Percentiles rank a stretch among this genome's conserved stretches.
Evolutionary conservation across 2,113 vertebrate species (phyloP).

Genomic region (Sakesphorus luctuosus): DNA sequence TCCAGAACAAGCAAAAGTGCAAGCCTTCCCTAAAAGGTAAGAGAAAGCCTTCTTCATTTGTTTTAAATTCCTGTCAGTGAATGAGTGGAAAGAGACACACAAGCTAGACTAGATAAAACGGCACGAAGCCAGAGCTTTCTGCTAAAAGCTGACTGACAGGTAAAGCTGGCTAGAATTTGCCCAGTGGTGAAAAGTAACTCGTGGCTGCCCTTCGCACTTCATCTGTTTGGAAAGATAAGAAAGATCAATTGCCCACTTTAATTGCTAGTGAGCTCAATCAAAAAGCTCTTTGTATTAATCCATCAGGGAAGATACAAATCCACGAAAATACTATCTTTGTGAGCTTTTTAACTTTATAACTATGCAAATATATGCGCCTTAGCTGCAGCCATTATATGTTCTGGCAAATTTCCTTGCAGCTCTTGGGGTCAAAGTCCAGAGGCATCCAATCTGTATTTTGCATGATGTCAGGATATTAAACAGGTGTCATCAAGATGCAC

Average conservation of each 20-base stretch:
- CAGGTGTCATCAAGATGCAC: not conserved
- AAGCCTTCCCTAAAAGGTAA: not conserved
- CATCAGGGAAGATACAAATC: conserved; percentile 16
- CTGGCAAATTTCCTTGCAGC: not conserved
- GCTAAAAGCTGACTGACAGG: not conserved
- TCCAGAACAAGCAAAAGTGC: not conserved
- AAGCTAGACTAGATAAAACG: not conserved
- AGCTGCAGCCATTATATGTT: not conserved
- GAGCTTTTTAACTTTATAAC: conserved; percentile 21
- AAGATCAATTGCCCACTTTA: not conserved
- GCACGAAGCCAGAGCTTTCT: conserved; percentile 5
- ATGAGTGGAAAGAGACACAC: not conserved
- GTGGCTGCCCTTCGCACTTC: not conserved
- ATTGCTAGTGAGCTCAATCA: conserved; percentile 44
- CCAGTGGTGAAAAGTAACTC: not conserved
- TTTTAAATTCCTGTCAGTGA: not conserved
- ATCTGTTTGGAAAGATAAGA: conserved; percentile 11
- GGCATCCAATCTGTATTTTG: not conserved
- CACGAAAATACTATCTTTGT: not conserved
- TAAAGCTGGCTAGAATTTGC: not conserved
- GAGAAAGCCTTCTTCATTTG: not conserved
- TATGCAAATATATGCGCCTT: not conserved
- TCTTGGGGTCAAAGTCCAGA: not conserved
- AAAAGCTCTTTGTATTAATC: conserved; percentile 25
- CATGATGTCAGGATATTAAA: not conserved